Conservation (phyloP, 2,113 vertebrate genomes). For the Oxyruncus cristatus region DNA sequence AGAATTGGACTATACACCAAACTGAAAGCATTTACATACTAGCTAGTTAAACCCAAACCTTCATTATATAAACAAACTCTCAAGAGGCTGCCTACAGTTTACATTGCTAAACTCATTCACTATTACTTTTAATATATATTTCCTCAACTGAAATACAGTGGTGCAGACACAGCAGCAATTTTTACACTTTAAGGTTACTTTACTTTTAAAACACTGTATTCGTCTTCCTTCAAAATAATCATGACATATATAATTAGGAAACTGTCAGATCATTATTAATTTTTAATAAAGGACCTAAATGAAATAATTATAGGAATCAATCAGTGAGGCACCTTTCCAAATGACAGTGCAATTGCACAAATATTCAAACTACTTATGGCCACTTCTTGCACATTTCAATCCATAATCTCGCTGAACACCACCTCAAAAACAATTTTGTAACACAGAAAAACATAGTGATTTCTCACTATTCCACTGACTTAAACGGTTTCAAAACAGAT, state of each 20-base stretch:
- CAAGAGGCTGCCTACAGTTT: constrained; percentile 62
- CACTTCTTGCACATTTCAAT: constrained; percentile 44
- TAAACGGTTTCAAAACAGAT: background rate
- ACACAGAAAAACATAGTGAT: background rate
- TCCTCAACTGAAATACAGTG: background rate
- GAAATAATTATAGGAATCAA: constrained; percentile 83
- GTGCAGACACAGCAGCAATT: background rate
- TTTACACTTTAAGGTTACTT: constrained; percentile 52
- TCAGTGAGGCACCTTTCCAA: constrained; percentile 79
- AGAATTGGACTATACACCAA: constrained; percentile 52
- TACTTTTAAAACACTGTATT: constrained; percentile 68
- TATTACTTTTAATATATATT: constrained; percentile 24
- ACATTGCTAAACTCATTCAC: constrained; percentile 62
- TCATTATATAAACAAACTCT: constrained; percentile 71
- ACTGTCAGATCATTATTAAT: constrained; percentile 81
- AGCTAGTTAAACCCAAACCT: constrained; percentile 63
- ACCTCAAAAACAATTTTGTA: constrained; percentile 22
- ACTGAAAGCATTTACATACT: constrained; percentile 60
- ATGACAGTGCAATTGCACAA: constrained; percentile 74
- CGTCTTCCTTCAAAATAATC: constrained; percentile 78
- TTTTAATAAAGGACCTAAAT: constrained; percentile 82
- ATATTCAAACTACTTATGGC: constrained; percentile 71
- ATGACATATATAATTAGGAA: constrained; percentile 79
- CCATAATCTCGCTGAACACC: background rate
- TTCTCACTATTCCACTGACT: background rate